Conservation (phyloP, 1,140 invertebrate genomes). For the Sarcophaga bullata region DNA sequence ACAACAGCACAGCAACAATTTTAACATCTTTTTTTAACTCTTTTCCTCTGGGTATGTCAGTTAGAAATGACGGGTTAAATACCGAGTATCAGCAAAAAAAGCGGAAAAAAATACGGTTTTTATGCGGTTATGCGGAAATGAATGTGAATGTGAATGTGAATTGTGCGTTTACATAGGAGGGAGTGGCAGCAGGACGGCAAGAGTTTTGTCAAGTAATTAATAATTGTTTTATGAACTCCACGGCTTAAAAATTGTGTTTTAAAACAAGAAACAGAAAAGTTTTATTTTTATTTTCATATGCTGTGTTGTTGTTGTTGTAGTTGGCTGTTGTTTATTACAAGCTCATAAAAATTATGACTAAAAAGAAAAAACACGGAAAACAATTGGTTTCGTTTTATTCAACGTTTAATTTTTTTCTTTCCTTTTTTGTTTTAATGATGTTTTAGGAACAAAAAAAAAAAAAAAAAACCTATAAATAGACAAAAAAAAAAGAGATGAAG, state of each 20-base stretch:
- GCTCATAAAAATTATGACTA: constrained; percentile 11
- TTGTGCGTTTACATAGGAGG: neutral
- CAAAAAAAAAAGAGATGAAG: neutral
- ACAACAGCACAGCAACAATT: too few species aligned
- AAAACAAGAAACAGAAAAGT: neutral
- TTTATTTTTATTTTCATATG: neutral
- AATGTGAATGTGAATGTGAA: neutral
- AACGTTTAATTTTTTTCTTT: too few species aligned
- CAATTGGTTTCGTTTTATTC: too few species aligned
- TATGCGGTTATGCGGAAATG: neutral
- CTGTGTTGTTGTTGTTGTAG: neutral
- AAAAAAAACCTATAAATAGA: neutral
- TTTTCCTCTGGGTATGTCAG: too few species aligned
- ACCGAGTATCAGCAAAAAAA: neutral
- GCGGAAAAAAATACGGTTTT: neutral
- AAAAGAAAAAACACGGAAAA: neutral
- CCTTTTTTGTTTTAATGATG: neutral
- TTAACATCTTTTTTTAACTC: too few species aligned
- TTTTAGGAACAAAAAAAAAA: neutral
- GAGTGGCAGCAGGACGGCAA: too few species aligned
- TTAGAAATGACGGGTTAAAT: neutral
- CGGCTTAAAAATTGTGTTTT: neutral
- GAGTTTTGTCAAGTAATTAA: constrained; percentile 7
- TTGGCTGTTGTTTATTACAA: constrained; percentile 11
- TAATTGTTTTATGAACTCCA: constrained; percentile 13